phyloP scores from a whole-genome alignment of 2,113 vertebrate genomes.

The Dicrurus megarhynchus region DNA sequence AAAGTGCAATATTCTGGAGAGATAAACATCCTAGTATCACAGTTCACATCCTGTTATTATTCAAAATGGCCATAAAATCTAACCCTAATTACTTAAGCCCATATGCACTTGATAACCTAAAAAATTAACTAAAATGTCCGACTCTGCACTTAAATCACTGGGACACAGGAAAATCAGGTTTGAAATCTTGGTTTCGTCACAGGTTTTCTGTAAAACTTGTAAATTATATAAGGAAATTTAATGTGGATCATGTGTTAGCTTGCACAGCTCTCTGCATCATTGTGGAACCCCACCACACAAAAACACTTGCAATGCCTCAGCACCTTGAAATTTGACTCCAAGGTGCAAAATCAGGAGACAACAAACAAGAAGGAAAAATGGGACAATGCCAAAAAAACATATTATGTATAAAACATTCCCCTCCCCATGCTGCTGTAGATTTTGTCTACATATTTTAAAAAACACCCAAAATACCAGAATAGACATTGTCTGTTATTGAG shows the following conservation, averaged over 20 bases:
- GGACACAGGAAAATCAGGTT: background rate
- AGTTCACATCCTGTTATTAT: background rate
- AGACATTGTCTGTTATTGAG: background rate
- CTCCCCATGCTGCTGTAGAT: background rate
- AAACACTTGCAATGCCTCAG: background rate
- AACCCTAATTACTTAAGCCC: background rate
- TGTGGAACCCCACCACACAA: background rate
- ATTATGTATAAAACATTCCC: background rate
- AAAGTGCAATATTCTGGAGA: background rate
- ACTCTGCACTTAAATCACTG: background rate
- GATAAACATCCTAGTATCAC: background rate
- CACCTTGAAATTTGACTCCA: background rate
- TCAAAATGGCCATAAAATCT: background rate
- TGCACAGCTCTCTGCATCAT: background rate
- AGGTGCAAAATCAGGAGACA: background rate
- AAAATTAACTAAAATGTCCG: background rate
- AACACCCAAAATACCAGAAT: background rate
- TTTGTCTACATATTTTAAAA: background rate
- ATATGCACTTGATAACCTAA: fast-evolving
- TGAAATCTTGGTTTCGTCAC: background rate
- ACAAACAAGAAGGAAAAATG: background rate
- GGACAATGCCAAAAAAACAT: background rate
- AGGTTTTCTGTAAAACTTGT: background rate
- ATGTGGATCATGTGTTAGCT: background rate
- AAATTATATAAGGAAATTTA: background rate